These are phyloP conservation scores for Triops cancriformis DNA, from an alignment of 1,140 invertebrate species.

Conservation along the genomic window DNA sequence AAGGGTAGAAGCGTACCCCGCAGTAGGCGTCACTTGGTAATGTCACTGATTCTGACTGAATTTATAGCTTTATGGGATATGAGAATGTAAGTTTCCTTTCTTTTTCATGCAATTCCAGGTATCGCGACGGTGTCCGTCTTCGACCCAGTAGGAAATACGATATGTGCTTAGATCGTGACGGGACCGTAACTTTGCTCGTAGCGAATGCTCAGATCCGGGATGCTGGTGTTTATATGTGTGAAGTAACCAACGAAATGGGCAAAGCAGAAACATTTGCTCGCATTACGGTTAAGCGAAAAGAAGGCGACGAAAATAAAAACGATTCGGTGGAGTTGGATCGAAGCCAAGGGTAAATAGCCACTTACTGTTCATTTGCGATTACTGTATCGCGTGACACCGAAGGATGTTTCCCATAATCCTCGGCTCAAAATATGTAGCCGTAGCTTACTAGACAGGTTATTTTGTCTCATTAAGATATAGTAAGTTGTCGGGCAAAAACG, in stretches of 20 bases:
- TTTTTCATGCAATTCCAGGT: constrained; percentile 41
- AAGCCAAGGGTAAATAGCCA: background rate
- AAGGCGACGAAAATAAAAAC: background rate
- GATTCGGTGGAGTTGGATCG: background rate
- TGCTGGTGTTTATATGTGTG: constrained; percentile 76
- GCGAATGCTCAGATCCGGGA: constrained; percentile 56
- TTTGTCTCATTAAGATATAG: no score
- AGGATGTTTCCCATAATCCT: background rate
- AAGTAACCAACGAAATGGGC: constrained; percentile 70
- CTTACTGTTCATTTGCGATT: background rate
- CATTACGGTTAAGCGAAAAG: constrained; percentile 15
- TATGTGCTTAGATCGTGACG: constrained; percentile 68
- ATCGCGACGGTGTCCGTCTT: constrained; percentile 57
- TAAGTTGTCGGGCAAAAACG: no score
- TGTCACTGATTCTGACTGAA: constrained; percentile 33
- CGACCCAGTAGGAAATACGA: constrained; percentile 60
- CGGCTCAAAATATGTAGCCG: no score
- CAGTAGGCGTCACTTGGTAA: constrained; percentile 69
- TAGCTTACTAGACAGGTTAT: no score
- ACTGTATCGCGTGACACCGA: background rate
- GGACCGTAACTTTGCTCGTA: constrained; percentile 62
- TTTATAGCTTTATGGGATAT: background rate
- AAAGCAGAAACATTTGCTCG: constrained; percentile 16
- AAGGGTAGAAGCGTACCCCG: constrained; percentile 68
- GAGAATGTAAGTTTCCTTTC: background rate